Conservation (phyloP, 2,888 invertebrate genomes). For the Stramonita haemastoma region DNA sequence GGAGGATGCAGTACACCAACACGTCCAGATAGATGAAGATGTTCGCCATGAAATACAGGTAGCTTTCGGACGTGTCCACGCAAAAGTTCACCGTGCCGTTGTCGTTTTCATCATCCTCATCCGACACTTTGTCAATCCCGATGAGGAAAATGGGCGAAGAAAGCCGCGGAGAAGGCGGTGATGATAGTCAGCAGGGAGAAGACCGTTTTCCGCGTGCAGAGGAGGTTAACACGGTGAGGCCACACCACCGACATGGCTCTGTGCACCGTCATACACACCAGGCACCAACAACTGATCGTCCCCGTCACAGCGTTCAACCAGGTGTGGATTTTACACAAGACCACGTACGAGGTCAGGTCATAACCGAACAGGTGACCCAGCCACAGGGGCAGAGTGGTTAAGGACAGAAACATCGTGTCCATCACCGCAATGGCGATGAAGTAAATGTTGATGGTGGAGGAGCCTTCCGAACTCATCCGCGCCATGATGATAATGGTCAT, state of each 20-base stretch:
- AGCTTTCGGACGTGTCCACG: neutral
- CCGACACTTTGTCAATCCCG: neutral
- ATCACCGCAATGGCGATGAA: neutral
- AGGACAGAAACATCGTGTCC: neutral
- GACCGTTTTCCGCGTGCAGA: neutral
- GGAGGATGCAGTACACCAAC: neutral
- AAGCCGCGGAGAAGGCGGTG: neutral
- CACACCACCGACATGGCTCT: conserved; percentile 12
- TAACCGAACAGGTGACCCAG: too few relatives aligned
- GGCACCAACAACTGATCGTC: neutral
- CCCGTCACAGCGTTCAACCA: neutral
- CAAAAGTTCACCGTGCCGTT: neutral
- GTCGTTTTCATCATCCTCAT: neutral
- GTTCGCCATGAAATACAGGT: neutral
- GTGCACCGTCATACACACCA: conserved; percentile 7
- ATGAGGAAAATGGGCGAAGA: neutral
- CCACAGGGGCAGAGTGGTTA: neutral
- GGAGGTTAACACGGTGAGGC: conserved; percentile 2
- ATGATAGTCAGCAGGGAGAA: neutral
- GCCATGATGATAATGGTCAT: neutral
- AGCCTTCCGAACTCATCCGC: neutral
- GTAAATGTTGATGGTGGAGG: neutral
- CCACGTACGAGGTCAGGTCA: neutral
- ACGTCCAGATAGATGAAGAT: neutral
- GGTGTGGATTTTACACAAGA: neutral